Evolutionary conservation across 2,113 vertebrate genomes (phyloP).

Genomic region (Boulengeromyrus knoepffleri): DNA sequence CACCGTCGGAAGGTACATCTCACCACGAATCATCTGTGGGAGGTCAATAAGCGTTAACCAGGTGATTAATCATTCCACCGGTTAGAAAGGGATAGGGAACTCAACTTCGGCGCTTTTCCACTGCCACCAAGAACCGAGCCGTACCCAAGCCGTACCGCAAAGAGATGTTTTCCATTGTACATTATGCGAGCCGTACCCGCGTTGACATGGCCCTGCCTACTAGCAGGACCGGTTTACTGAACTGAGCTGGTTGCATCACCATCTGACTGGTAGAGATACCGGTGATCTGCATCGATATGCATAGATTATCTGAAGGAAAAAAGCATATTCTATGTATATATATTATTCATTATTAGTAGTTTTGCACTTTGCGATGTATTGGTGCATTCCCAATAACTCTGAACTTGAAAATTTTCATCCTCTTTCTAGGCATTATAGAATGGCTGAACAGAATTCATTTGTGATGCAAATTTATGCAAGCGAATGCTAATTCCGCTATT

Average conservation of each 20-base stretch:
- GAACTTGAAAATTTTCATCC: too few species aligned
- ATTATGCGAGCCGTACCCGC: background rate
- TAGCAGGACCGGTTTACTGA: background rate
- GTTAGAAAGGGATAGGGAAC: background rate
- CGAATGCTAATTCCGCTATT: background rate
- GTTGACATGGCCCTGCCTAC: background rate
- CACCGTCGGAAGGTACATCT: conserved; percentile 74
- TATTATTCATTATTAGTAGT: background rate
- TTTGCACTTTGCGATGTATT: background rate
- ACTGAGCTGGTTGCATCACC: background rate
- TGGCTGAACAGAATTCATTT: background rate
- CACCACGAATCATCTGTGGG: conserved; percentile 72
- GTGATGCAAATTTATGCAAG: background rate
- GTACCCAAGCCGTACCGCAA: background rate
- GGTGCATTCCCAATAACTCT: background rate
- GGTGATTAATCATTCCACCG: background rate
- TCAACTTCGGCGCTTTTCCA: background rate
- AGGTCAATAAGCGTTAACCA: background rate
- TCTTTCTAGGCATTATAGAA: background rate
- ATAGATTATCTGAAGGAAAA: background rate
- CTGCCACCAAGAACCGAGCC: background rate
- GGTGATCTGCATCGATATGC: too few species aligned
- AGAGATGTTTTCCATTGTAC: background rate
- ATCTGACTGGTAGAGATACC: background rate
- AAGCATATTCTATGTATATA: background rate